phyloP scores from a whole-genome alignment of 2,888 invertebrate species.

The Idaea straminata region DNA sequence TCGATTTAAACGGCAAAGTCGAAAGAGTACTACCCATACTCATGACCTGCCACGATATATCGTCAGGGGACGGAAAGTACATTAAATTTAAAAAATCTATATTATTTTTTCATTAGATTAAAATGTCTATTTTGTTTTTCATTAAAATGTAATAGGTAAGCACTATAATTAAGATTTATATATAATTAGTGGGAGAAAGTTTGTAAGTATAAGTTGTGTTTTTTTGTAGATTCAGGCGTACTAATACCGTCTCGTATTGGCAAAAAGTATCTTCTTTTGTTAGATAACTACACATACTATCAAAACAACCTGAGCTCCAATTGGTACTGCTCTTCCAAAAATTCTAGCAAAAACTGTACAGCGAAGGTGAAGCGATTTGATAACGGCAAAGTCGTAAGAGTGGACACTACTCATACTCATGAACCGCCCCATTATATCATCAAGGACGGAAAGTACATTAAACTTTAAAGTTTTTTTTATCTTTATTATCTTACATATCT shows the following conservation, averaged over 20 bases:
- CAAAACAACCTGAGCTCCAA: neutral
- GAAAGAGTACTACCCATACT: neutral
- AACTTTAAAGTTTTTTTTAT: neutral
- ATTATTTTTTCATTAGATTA: neutral
- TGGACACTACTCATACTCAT: constrained; percentile 15
- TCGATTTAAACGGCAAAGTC: neutral
- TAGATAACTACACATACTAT: neutral
- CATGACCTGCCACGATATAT: neutral
- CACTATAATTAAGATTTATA: too few relatives aligned
- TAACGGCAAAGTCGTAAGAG: constrained; percentile 12
- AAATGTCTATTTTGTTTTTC: neutral
- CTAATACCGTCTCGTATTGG: neutral
- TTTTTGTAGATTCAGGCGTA: neutral
- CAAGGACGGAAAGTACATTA: neutral
- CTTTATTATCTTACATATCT: too few relatives aligned
- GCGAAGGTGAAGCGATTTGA: constrained; percentile 13
- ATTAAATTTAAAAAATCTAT: neutral
- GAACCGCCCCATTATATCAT: neutral
- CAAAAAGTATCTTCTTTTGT: neutral
- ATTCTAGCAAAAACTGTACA: constrained; percentile 10
- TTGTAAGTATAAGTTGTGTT: neutral
- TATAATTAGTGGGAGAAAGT: too few relatives aligned
- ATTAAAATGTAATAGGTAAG: neutral
- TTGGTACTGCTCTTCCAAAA: constrained; percentile 2
- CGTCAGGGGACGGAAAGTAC: neutral